These are phyloP conservation scores for Galerucella calmariensis DNA, from an alignment of 2,888 invertebrate genomes.

Conservation along the genomic window DNA sequence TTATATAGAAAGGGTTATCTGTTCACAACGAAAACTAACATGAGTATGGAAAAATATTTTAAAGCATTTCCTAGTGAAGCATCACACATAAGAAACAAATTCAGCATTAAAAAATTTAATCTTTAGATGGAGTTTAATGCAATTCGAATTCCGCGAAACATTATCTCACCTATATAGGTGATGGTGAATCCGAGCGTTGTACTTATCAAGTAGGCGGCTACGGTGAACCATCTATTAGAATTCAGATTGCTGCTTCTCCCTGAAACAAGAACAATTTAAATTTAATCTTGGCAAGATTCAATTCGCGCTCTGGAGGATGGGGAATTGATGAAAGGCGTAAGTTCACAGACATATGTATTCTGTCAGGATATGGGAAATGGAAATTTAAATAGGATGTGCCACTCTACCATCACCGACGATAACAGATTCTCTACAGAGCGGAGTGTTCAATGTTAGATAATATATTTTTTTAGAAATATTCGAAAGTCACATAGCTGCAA, in stretches of 20 bases:
- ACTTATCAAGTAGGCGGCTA: constrained; percentile 46
- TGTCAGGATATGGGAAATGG: constrained; percentile 15
- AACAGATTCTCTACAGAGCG: neutral
- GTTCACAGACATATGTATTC: constrained; percentile 28
- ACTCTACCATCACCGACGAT: neutral
- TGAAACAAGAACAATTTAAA: constrained; percentile 47
- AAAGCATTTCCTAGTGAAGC: too few species aligned
- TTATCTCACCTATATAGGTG: constrained; percentile 47
- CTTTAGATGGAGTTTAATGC: neutral
- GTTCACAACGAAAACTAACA: too few species aligned
- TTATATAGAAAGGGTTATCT: too few species aligned
- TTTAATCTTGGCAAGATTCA: constrained; percentile 34
- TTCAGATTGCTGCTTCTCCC: constrained; percentile 47
- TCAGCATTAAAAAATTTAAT: neutral
- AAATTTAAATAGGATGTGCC: constrained; percentile 14
- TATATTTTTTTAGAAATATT: too few species aligned
- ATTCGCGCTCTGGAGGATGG: constrained; percentile 15
- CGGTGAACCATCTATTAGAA: constrained; percentile 47
- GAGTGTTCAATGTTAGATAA: too few species aligned
- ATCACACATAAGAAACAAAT: too few species aligned
- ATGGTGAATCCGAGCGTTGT: constrained; percentile 45
- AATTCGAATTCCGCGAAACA: constrained; percentile 20
- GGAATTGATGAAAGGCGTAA: constrained; percentile 36
- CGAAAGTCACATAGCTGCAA: too few species aligned
- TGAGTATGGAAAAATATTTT: too few species aligned